Conservation (phyloP, 2,888 invertebrate genomes). For the Lagria hirta region DNA sequence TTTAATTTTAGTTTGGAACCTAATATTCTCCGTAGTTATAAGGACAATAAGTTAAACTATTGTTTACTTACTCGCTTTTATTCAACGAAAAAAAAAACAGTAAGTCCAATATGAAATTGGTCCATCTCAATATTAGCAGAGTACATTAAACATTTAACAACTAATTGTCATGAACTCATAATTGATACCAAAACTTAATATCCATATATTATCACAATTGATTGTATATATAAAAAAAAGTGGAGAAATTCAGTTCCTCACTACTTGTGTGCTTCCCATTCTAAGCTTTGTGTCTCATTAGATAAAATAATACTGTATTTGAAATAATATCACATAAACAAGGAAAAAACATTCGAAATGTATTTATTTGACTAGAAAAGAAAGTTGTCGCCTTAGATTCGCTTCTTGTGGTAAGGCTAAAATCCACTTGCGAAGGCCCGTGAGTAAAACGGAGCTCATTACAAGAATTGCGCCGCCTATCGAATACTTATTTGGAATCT, state of each 20-base stretch:
- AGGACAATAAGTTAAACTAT: too few relatives aligned
- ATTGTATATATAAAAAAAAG: too few relatives aligned
- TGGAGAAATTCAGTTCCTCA: too few relatives aligned
- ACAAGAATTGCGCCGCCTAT: slow-evolving; percentile 83
- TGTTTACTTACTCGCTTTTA: too few relatives aligned
- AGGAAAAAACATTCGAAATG: neutral
- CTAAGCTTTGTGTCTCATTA: too few relatives aligned
- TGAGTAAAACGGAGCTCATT: slow-evolving; percentile 79
- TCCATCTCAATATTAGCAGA: slow-evolving; percentile 11
- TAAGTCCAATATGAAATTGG: slow-evolving; percentile 20
- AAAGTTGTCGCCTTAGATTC: slow-evolving; percentile 65
- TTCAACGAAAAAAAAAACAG: slow-evolving; percentile 3
- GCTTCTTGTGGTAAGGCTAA: slow-evolving; percentile 77
- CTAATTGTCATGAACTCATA: too few relatives aligned
- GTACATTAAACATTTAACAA: too few relatives aligned
- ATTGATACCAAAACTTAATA: too few relatives aligned
- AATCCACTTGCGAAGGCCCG: slow-evolving; percentile 85
- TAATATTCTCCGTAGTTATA: too few relatives aligned
- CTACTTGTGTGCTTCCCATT: too few relatives aligned
- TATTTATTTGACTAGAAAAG: slow-evolving; percentile 62
- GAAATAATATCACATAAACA: slow-evolving; percentile 3
- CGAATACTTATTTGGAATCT: slow-evolving; percentile 81
- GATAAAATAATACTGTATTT: slow-evolving; percentile 9
- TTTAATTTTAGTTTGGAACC: too few relatives aligned
- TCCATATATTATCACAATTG: too few relatives aligned